Conservation (phyloP, 1,140 invertebrate species). For the Penaeus indicus region DNA sequence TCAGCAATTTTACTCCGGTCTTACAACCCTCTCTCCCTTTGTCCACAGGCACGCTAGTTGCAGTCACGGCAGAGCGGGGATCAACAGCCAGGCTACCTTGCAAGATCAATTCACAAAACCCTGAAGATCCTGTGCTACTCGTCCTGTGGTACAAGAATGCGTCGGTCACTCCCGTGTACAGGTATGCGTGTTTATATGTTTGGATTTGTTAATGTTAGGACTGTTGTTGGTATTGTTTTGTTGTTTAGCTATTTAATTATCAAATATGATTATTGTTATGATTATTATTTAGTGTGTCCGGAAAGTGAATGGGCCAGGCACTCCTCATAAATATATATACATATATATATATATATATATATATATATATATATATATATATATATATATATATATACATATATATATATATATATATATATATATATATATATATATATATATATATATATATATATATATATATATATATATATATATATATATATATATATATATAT, state of each 20-base stretch:
- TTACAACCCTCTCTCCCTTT: background rate
- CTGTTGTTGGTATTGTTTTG: background rate
- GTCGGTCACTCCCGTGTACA: conserved; percentile 62
- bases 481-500: conserved; percentile 27
- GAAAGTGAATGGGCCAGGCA: too few species aligned
- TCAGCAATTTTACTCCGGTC: background rate
- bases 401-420: background rate
- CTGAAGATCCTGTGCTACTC: conserved; percentile 52
- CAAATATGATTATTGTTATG: background rate
- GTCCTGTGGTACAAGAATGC: conserved; percentile 65
- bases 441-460: conserved; percentile 30
- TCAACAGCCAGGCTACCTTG: conserved; percentile 56
- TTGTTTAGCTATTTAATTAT: background rate
- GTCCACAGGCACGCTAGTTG: conserved; percentile 57
- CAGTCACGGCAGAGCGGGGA: conserved; percentile 57
- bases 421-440: conserved; percentile 22
- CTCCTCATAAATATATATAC: too few species aligned
- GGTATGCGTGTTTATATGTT: conserved; percentile 18
- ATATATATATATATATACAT: background rate
- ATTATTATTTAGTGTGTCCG: background rate
- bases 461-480: conserved; percentile 32
- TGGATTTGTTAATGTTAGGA: background rate
- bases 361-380: conserved; percentile 10
- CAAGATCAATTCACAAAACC: conserved; percentile 43
- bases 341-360: conserved; percentile 28